A percentile compares a stretch with the other conserved stretches of the same genome.
These are phyloP conservation scores for Clarias gariepinus DNA, from an alignment of 2,113 vertebrate genomes.

Conservation along the genomic window DNA sequence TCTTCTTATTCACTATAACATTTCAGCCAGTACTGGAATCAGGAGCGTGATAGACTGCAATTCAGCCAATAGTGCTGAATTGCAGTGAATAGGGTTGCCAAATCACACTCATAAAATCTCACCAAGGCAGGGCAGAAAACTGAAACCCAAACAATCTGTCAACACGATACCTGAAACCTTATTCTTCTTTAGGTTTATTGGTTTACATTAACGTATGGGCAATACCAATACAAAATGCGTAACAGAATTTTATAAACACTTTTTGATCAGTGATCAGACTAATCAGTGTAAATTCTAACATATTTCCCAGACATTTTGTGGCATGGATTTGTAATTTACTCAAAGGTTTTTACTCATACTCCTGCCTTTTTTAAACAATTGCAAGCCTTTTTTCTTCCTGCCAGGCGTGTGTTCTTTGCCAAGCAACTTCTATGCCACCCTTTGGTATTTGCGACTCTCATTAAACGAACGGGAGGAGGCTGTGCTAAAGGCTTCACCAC, in stretches of 20 bases:
- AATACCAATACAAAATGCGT: background rate
- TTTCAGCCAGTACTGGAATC: no score
- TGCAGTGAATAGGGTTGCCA: no score
- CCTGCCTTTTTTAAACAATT: background rate
- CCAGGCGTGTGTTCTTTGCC: constrained; percentile 5
- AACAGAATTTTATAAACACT: background rate
- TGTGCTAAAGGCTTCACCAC: constrained; percentile 41
- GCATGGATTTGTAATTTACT: constrained; percentile 57
- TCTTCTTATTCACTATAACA: no score
- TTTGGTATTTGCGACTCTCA: constrained; percentile 35
- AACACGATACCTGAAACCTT: no score
- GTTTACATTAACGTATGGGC: no score
- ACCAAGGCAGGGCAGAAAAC: no score
- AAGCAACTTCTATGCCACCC: constrained; percentile 23
- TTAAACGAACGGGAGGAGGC: constrained; percentile 41
- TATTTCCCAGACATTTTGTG: background rate
- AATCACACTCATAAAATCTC: no score
- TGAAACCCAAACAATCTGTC: no score
- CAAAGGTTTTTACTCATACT: constrained; percentile 43
- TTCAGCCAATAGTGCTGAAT: no score
- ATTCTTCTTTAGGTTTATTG: no score
- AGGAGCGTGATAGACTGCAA: no score
- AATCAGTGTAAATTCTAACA: background rate
- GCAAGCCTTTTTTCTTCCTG: background rate
- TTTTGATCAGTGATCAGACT: background rate